Percentiles rank a stretch among this genome's conserved stretches.
Evolutionary conservation across 2,113 vertebrate species (phyloP).

Genomic region (Hyla sarda): DNA sequence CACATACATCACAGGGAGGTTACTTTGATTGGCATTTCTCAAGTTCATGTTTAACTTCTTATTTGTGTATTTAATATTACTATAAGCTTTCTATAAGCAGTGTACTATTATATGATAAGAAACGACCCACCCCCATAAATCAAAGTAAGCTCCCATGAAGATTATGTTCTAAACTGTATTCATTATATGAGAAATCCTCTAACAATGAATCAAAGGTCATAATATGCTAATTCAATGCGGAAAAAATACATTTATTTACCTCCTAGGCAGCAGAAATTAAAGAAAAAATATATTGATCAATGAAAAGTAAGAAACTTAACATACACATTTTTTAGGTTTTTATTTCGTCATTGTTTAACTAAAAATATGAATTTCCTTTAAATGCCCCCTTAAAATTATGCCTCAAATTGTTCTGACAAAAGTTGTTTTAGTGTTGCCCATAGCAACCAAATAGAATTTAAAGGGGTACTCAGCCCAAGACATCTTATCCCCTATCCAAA

Average conservation of each 20-base stretch:
- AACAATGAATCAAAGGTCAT: conserved; percentile 39
- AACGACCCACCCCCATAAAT: background rate
- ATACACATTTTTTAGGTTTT: background rate
- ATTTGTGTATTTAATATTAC: background rate
- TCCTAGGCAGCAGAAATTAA: conserved; percentile 50
- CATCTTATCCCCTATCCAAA: too few species aligned
- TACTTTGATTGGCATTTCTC: conserved; percentile 47
- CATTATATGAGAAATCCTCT: conserved; percentile 6
- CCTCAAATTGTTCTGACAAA: background rate
- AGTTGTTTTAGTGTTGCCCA: background rate
- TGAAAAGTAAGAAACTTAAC: background rate
- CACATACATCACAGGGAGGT: background rate
- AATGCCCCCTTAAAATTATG: background rate
- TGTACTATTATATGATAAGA: background rate
- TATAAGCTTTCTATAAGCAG: background rate
- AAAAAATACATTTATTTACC: conserved; percentile 44
- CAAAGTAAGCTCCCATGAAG: background rate
- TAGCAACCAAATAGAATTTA: background rate
- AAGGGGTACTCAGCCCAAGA: too few species aligned
- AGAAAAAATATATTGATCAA: conserved; percentile 40
- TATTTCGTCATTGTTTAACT: background rate
- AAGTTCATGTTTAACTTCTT: background rate
- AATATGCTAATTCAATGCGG: conserved; percentile 31
- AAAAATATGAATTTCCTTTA: background rate
- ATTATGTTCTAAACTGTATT: background rate